Evolutionary conservation across 2,888 invertebrate genomes (phyloP).

Genomic region (Portevinia maculata): DNA sequence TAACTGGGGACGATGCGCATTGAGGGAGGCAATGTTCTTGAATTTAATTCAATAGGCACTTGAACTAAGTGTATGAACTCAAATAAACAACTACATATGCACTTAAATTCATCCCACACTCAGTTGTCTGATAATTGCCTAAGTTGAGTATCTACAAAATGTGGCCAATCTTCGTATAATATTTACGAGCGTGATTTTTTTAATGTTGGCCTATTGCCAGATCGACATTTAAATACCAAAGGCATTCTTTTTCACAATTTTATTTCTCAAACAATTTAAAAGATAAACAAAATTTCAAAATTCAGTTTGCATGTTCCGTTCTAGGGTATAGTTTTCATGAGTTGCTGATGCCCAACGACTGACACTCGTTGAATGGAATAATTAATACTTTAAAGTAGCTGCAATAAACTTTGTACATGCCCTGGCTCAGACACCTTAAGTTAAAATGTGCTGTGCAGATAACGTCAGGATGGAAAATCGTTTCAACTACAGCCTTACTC

Average conservation of each 20-base stretch:
- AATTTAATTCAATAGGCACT: slow-evolving; percentile 4
- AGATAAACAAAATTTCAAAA: too few species aligned
- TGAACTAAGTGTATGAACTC: slow-evolving; percentile 5
- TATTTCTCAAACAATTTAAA: too few species aligned
- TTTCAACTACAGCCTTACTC: neutral
- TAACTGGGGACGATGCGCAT: neutral
- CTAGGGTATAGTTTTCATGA: too few species aligned
- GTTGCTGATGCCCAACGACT: too few species aligned
- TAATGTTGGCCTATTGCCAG: slow-evolving; percentile 22
- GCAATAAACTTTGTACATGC: too few species aligned
- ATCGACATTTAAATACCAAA: neutral
- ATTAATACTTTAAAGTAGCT: too few species aligned
- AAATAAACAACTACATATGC: slow-evolving; percentile 8
- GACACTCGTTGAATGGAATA: too few species aligned
- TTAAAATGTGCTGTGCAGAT: slow-evolving; percentile 22
- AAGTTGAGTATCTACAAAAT: slow-evolving; percentile 8
- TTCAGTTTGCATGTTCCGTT: too few species aligned
- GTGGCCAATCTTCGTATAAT: slow-evolving; percentile 1
- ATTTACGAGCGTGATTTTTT: slow-evolving; percentile 8
- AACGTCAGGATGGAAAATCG: slow-evolving; percentile 7
- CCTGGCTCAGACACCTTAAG: too few species aligned
- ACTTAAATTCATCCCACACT: slow-evolving; percentile 6
- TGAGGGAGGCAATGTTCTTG: slow-evolving; percentile 4
- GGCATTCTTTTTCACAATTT: neutral
- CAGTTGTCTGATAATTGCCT: neutral